Evolutionary conservation across 2,888 invertebrate species (phyloP), one percentile per base, ranked within the genome.

Genomic region (Lumbricus terrestris): DNA sequence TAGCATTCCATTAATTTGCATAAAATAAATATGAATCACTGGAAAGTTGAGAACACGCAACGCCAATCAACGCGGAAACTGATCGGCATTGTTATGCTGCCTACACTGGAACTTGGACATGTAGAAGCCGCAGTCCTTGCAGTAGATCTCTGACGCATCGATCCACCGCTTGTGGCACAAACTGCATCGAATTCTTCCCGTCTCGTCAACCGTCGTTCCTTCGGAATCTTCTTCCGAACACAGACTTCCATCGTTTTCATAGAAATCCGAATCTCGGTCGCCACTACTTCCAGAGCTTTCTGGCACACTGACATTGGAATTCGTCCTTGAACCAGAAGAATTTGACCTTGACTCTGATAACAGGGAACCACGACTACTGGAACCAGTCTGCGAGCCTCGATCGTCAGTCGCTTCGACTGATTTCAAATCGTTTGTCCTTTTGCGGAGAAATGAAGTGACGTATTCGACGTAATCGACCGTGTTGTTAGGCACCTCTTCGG

Each of bases 181-280:
- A 37, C 37, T 85, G 85, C 85, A 85, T 35, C 85, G 85, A 37
- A 85, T 85, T 85, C 37, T 85, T 35, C 85, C 85, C 6, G 35
- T 85, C 37, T 85, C 85, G 23, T 85, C 85, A 85, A 85, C 85
- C 1, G 34, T 34, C 11, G 85, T 85, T 23, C 85, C 85, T 34
- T 85, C 85, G 16, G 85, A 85, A 85, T 85, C 85, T 35, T 34
- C 37, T 85, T 85, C 85, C 20, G 85, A 85, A 35, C 85, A 85
- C 23, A n/a, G n/a, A 23, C 85, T 85, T 20, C 34, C 35, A 20
- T 85, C 85, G 16, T 85, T 35, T 85, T 85, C 37, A 16, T 85
- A 85, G 85, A 85, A 85, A 37, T 85, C 85, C 85, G 85, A 85
- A 29, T 85, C 85, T 37, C n/a, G 34, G 85, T 85, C 33, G 8